phyloP scores from a whole-genome alignment of 2,113 vertebrate genomes.

The Anthoscopus minutus region DNA sequence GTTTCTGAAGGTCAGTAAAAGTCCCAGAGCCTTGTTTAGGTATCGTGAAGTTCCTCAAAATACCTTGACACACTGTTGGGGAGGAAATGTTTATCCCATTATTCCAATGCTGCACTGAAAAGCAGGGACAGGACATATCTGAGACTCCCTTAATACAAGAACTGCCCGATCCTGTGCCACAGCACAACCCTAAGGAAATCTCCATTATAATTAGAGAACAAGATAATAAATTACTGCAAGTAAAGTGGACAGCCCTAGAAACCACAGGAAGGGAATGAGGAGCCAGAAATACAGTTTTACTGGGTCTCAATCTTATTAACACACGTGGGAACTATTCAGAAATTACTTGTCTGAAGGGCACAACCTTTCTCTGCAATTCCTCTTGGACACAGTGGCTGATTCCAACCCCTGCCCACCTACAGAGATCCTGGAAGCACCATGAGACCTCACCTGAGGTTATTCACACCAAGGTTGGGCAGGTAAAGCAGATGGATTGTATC shows the following conservation, averaged over 20 bases:
- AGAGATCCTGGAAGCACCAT: not conserved
- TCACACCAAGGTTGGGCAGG: rapidly evolving
- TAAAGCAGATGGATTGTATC: not conserved
- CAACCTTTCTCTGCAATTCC: not conserved
- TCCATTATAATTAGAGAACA: not conserved
- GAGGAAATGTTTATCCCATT: not conserved
- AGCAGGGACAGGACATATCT: not conserved
- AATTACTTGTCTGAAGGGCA: not conserved
- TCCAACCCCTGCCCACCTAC: not conserved
- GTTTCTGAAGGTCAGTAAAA: not conserved
- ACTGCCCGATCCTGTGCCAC: not conserved
- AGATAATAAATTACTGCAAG: not conserved
- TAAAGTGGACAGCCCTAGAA: not conserved
- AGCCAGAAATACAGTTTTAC: not conserved
- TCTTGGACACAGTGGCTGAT: not conserved
- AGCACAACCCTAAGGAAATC: not conserved
- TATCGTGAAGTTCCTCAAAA: not conserved
- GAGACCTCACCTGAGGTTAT: not conserved
- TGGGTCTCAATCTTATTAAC: conserved; percentile 3
- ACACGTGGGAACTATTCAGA: not conserved
- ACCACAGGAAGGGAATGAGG: not conserved
- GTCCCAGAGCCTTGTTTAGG: not conserved
- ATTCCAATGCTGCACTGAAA: not conserved
- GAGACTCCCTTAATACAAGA: not conserved
- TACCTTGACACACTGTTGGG: rapidly evolving